A percentile compares a stretch with the other conserved stretches of the same genome.
These are phyloP conservation scores for Crypturellus tataupa DNA, from an alignment of 2,797 vertebrate genomes.

Conservation along the genomic window DNA sequence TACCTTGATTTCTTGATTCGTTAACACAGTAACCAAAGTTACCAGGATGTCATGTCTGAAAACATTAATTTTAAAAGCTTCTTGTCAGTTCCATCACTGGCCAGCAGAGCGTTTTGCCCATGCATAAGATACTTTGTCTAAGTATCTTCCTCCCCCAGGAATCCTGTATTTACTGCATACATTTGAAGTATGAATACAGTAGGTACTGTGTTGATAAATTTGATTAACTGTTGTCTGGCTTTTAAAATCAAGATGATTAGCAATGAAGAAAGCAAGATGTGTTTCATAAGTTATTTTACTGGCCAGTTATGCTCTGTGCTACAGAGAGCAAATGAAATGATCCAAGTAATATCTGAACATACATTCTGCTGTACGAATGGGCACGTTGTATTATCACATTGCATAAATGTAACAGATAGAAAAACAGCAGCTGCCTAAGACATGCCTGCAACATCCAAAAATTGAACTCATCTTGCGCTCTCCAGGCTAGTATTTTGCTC, in stretches of 20 bases:
- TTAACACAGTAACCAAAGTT: not conserved
- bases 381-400: not conserved
- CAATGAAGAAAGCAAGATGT: not conserved
- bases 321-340: not conserved
- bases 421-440: not conserved
- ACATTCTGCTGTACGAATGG: not conserved
- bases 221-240: not conserved
- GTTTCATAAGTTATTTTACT: not conserved
- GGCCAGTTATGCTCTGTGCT: not conserved
- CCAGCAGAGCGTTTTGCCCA: not conserved
- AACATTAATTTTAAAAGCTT: not conserved
- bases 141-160: not conserved
- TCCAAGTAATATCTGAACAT: not conserved
- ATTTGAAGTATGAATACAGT: not conserved
- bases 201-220: not conserved
- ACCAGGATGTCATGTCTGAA: not conserved
- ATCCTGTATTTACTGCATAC: not conserved
- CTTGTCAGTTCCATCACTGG: not conserved
- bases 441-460: not conserved
- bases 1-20: not conserved
- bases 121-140: not conserved
- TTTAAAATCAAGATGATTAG: not conserved
- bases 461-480: not conserved
- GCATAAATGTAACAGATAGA: not conserved
- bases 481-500: not conserved